Conservation (phyloP, 2,888 invertebrate genomes). For the Chloromyia formosa region DNA sequence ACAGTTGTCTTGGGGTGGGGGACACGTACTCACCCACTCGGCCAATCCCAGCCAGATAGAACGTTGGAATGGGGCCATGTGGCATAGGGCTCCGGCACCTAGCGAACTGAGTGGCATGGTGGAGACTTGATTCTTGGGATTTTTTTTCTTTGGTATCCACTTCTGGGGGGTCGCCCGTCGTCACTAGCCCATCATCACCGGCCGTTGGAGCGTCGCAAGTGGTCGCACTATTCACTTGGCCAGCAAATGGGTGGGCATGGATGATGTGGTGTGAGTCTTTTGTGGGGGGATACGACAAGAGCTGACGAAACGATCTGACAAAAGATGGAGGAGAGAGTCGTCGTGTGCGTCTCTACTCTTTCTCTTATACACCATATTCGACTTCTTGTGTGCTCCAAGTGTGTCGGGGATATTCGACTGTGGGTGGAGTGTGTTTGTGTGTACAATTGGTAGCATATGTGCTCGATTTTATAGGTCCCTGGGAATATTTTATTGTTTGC, state of each 20-base stretch:
- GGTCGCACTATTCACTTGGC: conserved; percentile 26
- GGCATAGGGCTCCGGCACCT: background rate
- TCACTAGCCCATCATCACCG: conserved; percentile 14
- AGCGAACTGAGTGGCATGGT: conserved; percentile 11
- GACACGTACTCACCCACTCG: background rate
- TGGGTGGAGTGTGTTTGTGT: conserved; percentile 13
- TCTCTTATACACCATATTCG: too few relatives aligned
- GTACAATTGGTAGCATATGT: conserved; percentile 49
- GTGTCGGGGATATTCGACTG: background rate
- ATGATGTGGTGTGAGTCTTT: background rate
- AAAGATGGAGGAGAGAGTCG: conserved; percentile 32
- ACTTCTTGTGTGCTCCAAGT: conserved; percentile 11
- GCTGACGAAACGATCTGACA: conserved; percentile 25
- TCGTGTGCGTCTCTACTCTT: background rate
- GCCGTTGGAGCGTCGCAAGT: conserved; percentile 38
- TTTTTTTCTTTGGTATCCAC: background rate
- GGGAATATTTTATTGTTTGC: conserved; percentile 49
- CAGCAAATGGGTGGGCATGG: conserved; percentile 39
- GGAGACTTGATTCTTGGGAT: conserved; percentile 11
- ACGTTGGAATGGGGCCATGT: background rate
- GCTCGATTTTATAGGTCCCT: conserved; percentile 49
- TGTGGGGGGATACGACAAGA: background rate
- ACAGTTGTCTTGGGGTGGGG: background rate
- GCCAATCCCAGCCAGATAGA: conserved; percentile 1
- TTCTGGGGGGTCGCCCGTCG: conserved; percentile 35